Base-by-base conservation (phyloP, 2,797 vertebrate genomes). In the Cynodonichthys magdalenae region DNA sequence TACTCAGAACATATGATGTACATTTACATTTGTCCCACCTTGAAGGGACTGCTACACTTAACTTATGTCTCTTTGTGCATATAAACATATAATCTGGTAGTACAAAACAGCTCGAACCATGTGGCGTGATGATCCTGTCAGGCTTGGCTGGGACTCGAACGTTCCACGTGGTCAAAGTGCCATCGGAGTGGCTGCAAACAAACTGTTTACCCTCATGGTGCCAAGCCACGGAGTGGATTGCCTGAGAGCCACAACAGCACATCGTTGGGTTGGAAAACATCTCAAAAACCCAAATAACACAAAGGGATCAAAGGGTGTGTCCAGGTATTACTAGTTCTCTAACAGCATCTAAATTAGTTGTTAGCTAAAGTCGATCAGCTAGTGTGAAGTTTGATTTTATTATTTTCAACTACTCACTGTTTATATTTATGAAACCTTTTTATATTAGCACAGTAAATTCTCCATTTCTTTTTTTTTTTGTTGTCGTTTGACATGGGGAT, bases 151-250 rank as follows among this genome's bases (percentile, higher is more conserved):
- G 95, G 66, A 92, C 93, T 75, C 95, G 95, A 90, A 99, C 86
- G 87, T 96, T 97, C 98, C 98, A 99, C 87, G 95, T 95, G 84
- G 96, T 99, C 92, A 99, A 91, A 53, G 95, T 96, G 71, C 98
- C 98, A 85, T 99, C 98, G 20, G 98, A 99, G 91, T 99, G 98
- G 91, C 98, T 99, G 88, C 98, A 99, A 74, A 97, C 93, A 84
- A 99, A 99, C 73, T 97, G 98, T 75, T 99, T 99, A 57, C 98
- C 98, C 92, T 99, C 98, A 54, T 99, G 98, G 86, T 99, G 98
- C 98, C 98, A 99, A 83, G 96, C 96, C 52, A 97, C 96, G 0
- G 97, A 99, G 89, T 99, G 97, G 81, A 99, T 99, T 46, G 98
- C 97, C 97, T 99, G 86, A 31, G 71, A 85, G 51, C 77, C 61